phyloP scores from a whole-genome alignment of 2,113 vertebrate genomes.

The Prionailurus viverrinus region DNA sequence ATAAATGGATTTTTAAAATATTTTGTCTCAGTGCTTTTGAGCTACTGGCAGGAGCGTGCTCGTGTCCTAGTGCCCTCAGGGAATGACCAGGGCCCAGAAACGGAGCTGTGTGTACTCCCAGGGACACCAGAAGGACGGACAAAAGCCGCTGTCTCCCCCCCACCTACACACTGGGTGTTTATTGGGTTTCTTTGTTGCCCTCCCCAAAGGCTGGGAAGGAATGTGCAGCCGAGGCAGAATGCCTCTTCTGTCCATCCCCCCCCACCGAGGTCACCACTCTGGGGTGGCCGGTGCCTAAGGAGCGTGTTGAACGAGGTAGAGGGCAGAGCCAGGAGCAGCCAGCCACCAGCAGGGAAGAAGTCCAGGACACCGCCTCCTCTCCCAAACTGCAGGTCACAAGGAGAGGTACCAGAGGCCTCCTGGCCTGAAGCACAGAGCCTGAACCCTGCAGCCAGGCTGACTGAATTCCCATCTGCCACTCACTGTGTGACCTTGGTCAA shows the following conservation, averaged over 20 bases:
- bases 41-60: background rate
- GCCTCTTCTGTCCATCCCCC: background rate
- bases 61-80: background rate
- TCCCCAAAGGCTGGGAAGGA: constrained; percentile 67
- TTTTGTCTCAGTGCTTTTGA: constrained; percentile 50
- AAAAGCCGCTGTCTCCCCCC: constrained; percentile 64
- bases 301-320: background rate
- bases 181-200: constrained; percentile 72
- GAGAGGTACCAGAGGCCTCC: background rate
- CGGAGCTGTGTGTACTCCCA: background rate
- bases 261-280: constrained; percentile 13
- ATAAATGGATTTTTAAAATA: constrained; percentile 64
- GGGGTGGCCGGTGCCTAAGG: background rate
- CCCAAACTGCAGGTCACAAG: background rate
- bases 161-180: constrained; percentile 58
- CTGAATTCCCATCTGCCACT: background rate
- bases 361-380: background rate
- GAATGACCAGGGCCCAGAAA: background rate
- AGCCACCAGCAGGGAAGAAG: background rate
- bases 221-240: constrained; percentile 75
- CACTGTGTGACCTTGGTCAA: background rate
- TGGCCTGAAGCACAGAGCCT: rapidly evolving
- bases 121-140: constrained; percentile 54
- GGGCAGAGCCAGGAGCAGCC: background rate
- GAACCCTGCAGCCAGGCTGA: background rate